A percentile compares a stretch with the other conserved stretches of the same genome.
Evolutionary conservation across 2,113 vertebrate species (phyloP).

Genomic region (Hystrix brachyura): DNA sequence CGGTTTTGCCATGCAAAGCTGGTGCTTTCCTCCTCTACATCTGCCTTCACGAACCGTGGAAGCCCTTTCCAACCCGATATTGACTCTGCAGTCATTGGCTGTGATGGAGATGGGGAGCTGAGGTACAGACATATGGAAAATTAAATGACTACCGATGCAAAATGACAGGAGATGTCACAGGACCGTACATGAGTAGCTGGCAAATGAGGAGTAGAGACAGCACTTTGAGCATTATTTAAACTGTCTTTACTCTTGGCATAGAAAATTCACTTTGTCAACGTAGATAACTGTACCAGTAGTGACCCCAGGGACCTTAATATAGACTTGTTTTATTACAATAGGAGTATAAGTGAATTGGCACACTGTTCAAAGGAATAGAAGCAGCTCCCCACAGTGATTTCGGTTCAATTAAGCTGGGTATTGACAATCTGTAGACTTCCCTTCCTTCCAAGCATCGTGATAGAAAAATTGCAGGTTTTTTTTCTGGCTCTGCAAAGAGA

Average conservation of each 20-base stretch:
- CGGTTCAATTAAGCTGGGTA: constrained; percentile 72
- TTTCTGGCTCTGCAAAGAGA: constrained; percentile 35
- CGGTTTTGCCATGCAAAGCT: accelerated
- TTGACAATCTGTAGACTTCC: constrained; percentile 68
- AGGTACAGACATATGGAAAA: constrained; percentile 42
- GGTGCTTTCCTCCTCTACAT: accelerated
- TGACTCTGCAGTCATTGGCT: not conserved
- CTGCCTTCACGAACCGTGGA: not conserved
- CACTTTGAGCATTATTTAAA: constrained; percentile 38
- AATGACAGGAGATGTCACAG: not conserved
- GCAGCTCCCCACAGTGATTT: constrained; percentile 62
- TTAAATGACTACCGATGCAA: constrained; percentile 1
- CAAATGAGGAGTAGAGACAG: not conserved
- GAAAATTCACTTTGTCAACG: constrained; percentile 71
- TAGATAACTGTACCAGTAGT: constrained; percentile 65
- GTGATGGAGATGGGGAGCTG: not conserved
- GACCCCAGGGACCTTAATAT: constrained; percentile 62
- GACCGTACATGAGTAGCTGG: not conserved
- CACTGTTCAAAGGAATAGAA: constrained; percentile 65
- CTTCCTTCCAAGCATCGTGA: constrained; percentile 58
- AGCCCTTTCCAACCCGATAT: not conserved
- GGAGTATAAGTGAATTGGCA: constrained; percentile 67
- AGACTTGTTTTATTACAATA: constrained; percentile 70
- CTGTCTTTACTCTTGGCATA: constrained; percentile 32
- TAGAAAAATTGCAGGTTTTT: constrained; percentile 52